Evolutionary conservation across 2,113 vertebrate species (phyloP).

Genomic region (Leiothrix lutea): DNA sequence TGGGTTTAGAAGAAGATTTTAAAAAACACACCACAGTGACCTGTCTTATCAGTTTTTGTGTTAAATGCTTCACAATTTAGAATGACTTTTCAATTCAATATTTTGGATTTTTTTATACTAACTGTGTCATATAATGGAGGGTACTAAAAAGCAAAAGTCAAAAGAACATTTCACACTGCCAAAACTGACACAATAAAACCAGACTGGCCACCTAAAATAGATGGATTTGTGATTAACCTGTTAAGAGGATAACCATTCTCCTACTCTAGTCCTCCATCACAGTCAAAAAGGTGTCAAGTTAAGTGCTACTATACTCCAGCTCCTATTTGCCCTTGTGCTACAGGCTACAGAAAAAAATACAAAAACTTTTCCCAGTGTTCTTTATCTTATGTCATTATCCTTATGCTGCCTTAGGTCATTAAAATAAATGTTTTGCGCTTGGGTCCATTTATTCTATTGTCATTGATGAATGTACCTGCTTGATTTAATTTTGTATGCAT

Average conservation of each 20-base stretch:
- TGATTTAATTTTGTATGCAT: conserved; percentile 71
- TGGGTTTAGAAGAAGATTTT: not conserved
- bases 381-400: conserved; percentile 69
- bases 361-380: conserved; percentile 20
- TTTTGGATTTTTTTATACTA: not conserved
- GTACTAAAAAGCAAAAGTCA: not conserved
- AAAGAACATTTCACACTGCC: conserved; percentile 5
- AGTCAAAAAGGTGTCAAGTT: conserved; percentile 51
- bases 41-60: not conserved
- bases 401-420: conserved; percentile 64
- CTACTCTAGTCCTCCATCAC: conserved; percentile 49
- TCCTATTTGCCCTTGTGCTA: conserved; percentile 9
- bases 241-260: conserved; percentile 41
- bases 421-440: conserved; percentile 73
- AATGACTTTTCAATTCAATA: not conserved
- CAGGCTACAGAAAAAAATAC: not conserved
- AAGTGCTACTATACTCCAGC: not conserved
- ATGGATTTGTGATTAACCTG: conserved; percentile 69
- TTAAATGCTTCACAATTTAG: conserved; percentile 1
- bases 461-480: conserved; percentile 75
- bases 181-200: conserved; percentile 52
- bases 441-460: conserved; percentile 72
- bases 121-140: not conserved
- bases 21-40: not conserved
- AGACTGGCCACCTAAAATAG: conserved; percentile 56